phyloP scores from a whole-genome alignment of 1,140 invertebrate species.

The Drosophila kohkoa region DNA sequence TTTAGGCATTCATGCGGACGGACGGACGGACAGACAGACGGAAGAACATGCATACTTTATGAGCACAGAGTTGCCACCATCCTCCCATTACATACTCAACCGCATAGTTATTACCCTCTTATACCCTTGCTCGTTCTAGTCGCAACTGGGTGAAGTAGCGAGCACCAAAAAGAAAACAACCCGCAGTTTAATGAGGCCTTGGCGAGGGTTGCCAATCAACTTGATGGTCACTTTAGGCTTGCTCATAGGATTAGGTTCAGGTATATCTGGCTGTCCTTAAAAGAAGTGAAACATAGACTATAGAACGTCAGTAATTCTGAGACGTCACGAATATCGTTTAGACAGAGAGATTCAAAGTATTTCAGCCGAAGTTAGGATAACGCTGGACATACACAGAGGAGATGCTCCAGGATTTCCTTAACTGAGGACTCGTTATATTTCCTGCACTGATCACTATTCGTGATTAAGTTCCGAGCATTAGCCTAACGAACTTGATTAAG shows the following conservation, averaged over 20 bases:
- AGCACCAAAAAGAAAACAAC: constrained; percentile 20
- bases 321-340: too few relatives aligned
- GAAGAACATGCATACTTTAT: neutral
- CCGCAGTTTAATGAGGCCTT: constrained; percentile 30
- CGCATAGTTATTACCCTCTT: neutral
- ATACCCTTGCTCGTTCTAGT: neutral
- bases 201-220: constrained; percentile 14
- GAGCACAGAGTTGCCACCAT: neutral
- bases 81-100: neutral
- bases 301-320: too few relatives aligned
- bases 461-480: too few relatives aligned
- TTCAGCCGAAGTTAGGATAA: neutral
- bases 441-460: too few relatives aligned
- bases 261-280: too few relatives aligned
- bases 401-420: too few relatives aligned
- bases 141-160: constrained; percentile 26
- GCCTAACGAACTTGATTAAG: too few relatives aligned
- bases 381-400: too few relatives aligned
- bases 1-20: neutral
- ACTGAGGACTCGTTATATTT: too few relatives aligned
- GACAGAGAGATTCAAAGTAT: too few relatives aligned
- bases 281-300: too few relatives aligned
- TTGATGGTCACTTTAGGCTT: neutral
- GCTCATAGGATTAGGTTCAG: too few relatives aligned
- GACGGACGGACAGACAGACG: neutral